Percentiles rank a stretch among this genome's conserved stretches.
Evolutionary conservation across 2,797 vertebrate genomes (phyloP).

Genomic region (Anolis apletophallus): DNA sequence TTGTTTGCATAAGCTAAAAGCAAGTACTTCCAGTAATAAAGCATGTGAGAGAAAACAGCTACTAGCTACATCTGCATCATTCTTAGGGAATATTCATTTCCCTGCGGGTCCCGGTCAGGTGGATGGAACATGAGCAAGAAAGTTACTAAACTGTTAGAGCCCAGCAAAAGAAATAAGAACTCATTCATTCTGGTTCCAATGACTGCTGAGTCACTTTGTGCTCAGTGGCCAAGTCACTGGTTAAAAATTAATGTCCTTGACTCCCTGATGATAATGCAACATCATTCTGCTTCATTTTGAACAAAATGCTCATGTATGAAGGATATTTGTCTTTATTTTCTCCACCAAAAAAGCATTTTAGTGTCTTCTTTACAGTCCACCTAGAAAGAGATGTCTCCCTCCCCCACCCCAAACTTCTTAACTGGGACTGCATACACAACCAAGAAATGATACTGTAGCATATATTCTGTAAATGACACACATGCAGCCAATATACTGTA

Average conservation of each 20-base stretch:
- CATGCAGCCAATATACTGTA: neutral
- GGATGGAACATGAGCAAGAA: neutral
- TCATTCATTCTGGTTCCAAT: slow-evolving; percentile 29
- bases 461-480: neutral
- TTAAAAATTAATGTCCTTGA: slow-evolving; percentile 39
- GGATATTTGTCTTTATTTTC: neutral
- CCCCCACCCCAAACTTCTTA: neutral
- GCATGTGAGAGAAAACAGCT: neutral
- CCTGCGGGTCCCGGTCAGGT: slow-evolving; percentile 2
- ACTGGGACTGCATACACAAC: neutral
- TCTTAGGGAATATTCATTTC: slow-evolving; percentile 18
- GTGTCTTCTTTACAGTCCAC: neutral
- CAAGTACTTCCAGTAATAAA: neutral
- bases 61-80: neutral
- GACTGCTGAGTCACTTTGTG: slow-evolving; percentile 39
- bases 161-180: slow-evolving; percentile 6
- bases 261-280: slow-evolving; percentile 3
- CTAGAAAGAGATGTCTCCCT: neutral
- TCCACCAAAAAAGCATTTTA: neutral
- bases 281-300: slow-evolving; percentile 31
- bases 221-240: slow-evolving; percentile 32
- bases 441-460: neutral
- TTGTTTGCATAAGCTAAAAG: slow-evolving; percentile 1
- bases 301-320: neutral
- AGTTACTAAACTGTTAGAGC: slow-evolving; percentile 21